Percentiles rank a stretch among this genome's conserved stretches.
Evolutionary conservation across 2,888 invertebrate species (phyloP).

Genomic region (Cantharis lateralis): DNA sequence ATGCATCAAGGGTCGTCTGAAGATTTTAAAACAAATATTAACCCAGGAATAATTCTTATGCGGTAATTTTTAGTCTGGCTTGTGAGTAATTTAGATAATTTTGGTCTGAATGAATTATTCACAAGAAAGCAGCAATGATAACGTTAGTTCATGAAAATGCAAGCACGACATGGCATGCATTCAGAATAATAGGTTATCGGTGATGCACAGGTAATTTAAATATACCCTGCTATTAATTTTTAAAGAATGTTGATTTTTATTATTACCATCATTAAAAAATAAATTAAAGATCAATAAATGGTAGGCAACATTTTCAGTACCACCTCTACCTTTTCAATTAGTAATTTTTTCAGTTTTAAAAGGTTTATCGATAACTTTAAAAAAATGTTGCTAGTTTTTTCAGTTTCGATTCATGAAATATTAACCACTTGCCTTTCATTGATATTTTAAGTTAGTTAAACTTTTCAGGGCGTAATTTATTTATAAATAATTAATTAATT

Average conservation of each 20-base stretch:
- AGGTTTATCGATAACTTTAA: background rate
- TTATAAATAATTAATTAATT: background rate
- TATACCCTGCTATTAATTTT: background rate
- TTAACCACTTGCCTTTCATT: background rate
- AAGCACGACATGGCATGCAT: background rate
- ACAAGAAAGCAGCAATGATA: background rate
- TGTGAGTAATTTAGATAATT: background rate
- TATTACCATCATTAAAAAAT: background rate
- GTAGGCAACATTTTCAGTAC: background rate
- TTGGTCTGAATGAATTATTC: background rate
- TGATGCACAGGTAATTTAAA: background rate
- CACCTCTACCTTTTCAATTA: background rate
- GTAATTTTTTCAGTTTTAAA: background rate
- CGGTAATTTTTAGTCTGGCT: background rate
- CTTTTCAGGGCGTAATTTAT: background rate
- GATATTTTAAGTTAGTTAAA: background rate
- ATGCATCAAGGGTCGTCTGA: background rate
- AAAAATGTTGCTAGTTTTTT: background rate
- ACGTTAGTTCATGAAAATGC: background rate
- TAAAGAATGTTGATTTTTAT: background rate
- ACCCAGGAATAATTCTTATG: background rate
- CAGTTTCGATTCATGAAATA: background rate
- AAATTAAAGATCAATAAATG: background rate
- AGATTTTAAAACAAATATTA: background rate
- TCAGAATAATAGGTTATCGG: background rate